phyloP scores from a whole-genome alignment of 1,140 invertebrate species.

The Euwallacea similis region DNA sequence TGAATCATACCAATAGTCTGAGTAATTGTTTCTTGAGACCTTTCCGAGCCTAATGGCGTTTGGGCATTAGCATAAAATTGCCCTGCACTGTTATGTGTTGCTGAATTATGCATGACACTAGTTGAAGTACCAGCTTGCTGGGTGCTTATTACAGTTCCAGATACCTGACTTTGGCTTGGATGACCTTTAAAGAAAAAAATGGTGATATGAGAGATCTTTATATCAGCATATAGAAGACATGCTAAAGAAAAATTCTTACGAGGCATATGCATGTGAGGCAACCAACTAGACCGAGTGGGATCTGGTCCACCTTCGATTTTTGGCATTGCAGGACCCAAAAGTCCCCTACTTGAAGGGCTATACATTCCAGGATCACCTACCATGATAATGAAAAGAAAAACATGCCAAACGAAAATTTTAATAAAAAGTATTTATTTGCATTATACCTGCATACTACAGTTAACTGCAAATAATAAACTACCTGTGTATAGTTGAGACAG shows the following conservation, averaged over 20 bases:
- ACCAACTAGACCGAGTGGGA: conserved; percentile 59
- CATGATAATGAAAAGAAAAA: conserved; percentile 48
- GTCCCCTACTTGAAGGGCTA: conserved; percentile 55
- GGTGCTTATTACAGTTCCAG: conserved; percentile 28
- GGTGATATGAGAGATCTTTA: neutral
- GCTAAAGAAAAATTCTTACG: conserved; percentile 61
- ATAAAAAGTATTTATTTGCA: neutral
- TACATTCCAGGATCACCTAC: conserved; percentile 56
- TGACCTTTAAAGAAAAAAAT: conserved; percentile 12
- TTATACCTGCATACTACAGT: no score
- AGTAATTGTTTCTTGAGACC: conserved; percentile 39
- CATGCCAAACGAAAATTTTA: conserved; percentile 45
- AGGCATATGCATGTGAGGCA: conserved; percentile 61
- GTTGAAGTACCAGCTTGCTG: conserved; percentile 17
- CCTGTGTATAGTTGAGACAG: neutral
- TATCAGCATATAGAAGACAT: conserved; percentile 52
- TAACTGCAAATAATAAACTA: neutral
- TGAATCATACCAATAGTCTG: conserved; percentile 39
- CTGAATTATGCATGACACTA: conserved; percentile 24
- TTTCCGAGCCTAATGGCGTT: conserved; percentile 35
- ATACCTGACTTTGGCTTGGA: conserved; percentile 34
- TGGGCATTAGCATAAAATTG: conserved; percentile 43
- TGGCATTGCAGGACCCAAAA: conserved; percentile 56
- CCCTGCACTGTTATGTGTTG: conserved; percentile 31
- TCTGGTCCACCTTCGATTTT: conserved; percentile 58